Evolutionary conservation across 2,888 invertebrate species (phyloP), one percentile per base, ranked within the genome.

Genomic region (Pheosia gnoma): DNA sequence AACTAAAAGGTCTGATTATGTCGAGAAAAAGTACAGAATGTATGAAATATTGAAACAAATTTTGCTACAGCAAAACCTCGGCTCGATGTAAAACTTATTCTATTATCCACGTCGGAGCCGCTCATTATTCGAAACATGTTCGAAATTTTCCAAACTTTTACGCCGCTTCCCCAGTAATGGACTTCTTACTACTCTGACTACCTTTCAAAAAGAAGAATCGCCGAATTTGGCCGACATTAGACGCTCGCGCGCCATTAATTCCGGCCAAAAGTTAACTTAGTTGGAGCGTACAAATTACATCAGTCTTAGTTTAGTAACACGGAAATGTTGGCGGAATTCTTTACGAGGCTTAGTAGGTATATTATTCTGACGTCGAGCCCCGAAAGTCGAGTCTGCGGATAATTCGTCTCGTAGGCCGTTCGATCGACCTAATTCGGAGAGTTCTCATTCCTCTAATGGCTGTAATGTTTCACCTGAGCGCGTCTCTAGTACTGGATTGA

Each of bases 391-490:
- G 79, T 78, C 79, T 71, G 72, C 67, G 66, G 82, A 84, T 85
- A 86, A 89, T 89, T 87, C 83, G 84, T 85, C 84, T 84, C 80
- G 78, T 74, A 82, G 83, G 78, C 82, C 78, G 80, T 85, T 85
- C 84, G 85, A 90, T 89, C 81, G 84, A 80, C 82, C 84, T 88
- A 88, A 89, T 89, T 87, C 80, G 79, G 78, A 62, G 63, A 81
- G 83, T 84, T 84, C 83, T 83, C 83, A 82, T 86, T 88, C 84
- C 76, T 63, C 78, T 87, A 87, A 88, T 86, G 85, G 83, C 71
- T 68, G 84, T 84, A 85, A 87, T 88, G 88, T 83, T 84, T 87
- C 86, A 88, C 87, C 87, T 88, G 84, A 81, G 79, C 81, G 84
- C 82, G 79, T 79, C 79, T 77, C 72, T 78, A 71, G 78, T 74